These are phyloP conservation scores for Amphipoea oculea DNA, from an alignment of 2,888 invertebrate genomes.

Conservation along the genomic window DNA sequence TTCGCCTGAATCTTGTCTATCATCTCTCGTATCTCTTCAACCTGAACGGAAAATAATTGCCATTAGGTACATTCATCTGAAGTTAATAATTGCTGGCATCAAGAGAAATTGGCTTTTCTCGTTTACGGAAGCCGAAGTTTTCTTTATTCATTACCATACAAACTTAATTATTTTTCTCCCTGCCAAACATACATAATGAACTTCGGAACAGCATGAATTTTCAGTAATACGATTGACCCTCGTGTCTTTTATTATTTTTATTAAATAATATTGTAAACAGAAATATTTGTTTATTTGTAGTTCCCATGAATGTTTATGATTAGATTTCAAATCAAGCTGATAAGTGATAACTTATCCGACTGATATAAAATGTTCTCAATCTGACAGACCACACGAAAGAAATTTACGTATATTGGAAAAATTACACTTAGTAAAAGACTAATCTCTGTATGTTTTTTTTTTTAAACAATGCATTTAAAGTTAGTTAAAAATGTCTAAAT, in stretches of 20 bases:
- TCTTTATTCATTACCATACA: conserved; percentile 31
- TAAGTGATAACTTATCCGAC: conserved; percentile 45
- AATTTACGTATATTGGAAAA: background rate
- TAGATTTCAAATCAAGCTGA: conserved; percentile 25
- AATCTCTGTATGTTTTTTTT: conserved; percentile 1
- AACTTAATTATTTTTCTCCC: conserved; percentile 29
- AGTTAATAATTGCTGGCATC: conserved; percentile 8
- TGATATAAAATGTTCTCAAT: conserved; percentile 22
- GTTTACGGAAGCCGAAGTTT: conserved; percentile 5
- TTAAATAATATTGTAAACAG: conserved; percentile 20
- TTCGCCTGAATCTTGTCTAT: conserved; percentile 99
- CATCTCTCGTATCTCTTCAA: conserved; percentile 99
- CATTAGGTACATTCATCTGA: conserved; percentile 11
- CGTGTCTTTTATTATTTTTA: conserved; percentile 4
- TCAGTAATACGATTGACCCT: conserved; percentile 7
- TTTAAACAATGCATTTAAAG: background rate
- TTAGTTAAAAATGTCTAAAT: background rate
- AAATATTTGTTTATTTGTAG: conserved; percentile 46
- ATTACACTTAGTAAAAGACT: background rate
- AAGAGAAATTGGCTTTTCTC: conserved; percentile 2
- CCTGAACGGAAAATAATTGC: conserved; percentile 90
- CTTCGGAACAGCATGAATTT: conserved; percentile 14
- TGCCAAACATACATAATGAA: conserved; percentile 17
- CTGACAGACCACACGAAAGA: background rate
- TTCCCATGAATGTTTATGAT: conserved; percentile 39